Evolutionary conservation across 30 jellyfish, hydroid and myxozoan genomes (phyloP).

Genomic region (Pelagia noctiluca): DNA sequence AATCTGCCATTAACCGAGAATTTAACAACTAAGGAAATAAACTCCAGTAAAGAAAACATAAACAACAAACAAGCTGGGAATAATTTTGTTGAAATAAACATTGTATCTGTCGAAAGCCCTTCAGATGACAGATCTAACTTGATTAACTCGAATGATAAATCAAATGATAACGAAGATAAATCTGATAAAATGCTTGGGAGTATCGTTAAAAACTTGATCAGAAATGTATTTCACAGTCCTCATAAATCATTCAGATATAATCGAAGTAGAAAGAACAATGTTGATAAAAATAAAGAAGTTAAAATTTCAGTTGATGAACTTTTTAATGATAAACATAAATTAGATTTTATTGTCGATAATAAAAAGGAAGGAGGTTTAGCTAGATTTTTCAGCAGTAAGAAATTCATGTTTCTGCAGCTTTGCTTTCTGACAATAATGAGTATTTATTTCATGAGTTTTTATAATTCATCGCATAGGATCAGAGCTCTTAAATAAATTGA

Average conservation of each 20-base stretch:
- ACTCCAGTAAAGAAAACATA: background rate
- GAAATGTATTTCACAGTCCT: conserved; percentile 58
- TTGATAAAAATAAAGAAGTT: conserved; percentile 30
- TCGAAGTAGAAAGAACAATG: background rate
- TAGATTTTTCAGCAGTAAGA: conserved; percentile 40
- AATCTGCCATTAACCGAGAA: no score
- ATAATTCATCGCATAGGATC: conserved; percentile 14
- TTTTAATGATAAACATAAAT: conserved; percentile 34
- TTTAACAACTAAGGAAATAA: no score
- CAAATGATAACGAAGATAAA: conserved; percentile 1
- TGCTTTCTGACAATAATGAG: conserved; percentile 48
- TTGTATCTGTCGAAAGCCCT: conserved; percentile 13
- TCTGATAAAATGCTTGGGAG: background rate
- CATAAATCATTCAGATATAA: background rate
- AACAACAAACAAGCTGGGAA: background rate
- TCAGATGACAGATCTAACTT: conserved; percentile 9
- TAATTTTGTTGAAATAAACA: conserved; percentile 52
- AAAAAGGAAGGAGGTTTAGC: conserved; percentile 18
- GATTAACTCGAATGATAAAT: background rate
- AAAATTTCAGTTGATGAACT: conserved; percentile 63
- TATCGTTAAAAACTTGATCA: conserved; percentile 29
- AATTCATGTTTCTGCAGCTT: conserved; percentile 43
- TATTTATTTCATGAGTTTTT: conserved; percentile 60
- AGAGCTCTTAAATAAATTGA: background rate
- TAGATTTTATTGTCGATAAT: conserved; percentile 40